phyloP scores from a whole-genome alignment of 30 jellyfish, hydroid and myxozoan genomes.

The Cassiopea andromeda region DNA sequence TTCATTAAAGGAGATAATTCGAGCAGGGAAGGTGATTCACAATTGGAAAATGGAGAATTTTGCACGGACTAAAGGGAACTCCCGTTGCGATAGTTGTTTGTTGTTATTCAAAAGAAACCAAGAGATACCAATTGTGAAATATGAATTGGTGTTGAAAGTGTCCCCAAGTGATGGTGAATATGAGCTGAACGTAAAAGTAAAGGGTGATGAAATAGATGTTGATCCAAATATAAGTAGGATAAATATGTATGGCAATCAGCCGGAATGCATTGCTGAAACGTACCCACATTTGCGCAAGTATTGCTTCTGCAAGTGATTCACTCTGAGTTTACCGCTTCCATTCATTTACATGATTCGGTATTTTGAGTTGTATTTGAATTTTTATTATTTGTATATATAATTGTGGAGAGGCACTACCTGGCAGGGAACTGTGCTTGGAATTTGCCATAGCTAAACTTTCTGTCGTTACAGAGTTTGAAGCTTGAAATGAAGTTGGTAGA shows the following conservation, averaged over 20 bases:
- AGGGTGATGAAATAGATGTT: conserved; percentile 8
- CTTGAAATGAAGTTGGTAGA: no score
- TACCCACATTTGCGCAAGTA: conserved; percentile 74
- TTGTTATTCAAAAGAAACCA: background rate
- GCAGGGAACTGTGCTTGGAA: no score
- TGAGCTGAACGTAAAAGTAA: conserved; percentile 31
- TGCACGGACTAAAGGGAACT: conserved; percentile 15
- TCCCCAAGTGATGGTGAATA: conserved; percentile 57
- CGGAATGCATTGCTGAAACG: conserved; percentile 69
- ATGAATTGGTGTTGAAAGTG: conserved; percentile 43
- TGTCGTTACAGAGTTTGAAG: no score
- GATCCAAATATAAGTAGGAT: conserved; percentile 74
- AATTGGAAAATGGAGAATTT: conserved; percentile 30
- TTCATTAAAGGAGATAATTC: background rate
- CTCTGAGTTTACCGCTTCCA: no score
- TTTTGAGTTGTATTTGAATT: no score
- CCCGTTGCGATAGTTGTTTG: conserved; percentile 47
- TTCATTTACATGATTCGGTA: no score
- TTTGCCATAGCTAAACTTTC: no score
- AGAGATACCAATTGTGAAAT: background rate
- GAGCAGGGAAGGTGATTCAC: conserved; percentile 56
- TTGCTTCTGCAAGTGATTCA: conserved; percentile 53
- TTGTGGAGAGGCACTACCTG: no score
- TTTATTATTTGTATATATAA: no score
- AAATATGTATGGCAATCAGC: conserved; percentile 76